phyloP scores from a whole-genome alignment of 2,797 vertebrate species.

The Danio aesculapii region DNA sequence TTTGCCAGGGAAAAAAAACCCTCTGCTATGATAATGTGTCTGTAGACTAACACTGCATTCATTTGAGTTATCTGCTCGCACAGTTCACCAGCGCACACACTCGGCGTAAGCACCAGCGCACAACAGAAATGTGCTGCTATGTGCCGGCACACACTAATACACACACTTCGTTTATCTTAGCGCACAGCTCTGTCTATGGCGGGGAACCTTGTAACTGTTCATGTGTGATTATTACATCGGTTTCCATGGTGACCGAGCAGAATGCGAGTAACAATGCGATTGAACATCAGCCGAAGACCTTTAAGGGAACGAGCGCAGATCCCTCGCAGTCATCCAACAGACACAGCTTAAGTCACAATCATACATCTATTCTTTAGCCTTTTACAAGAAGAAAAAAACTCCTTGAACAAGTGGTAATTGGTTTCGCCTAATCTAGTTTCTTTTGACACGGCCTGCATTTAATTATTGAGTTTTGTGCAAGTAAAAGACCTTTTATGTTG shows the following conservation, averaged over 20 bases:
- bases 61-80: slow-evolving; percentile 36
- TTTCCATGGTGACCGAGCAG: slow-evolving; percentile 63
- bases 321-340: slow-evolving; percentile 51
- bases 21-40: slow-evolving; percentile 32
- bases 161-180: slow-evolving; percentile 39
- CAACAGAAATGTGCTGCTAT: slow-evolving; percentile 10
- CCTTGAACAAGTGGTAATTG: slow-evolving; percentile 67
- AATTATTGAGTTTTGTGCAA: slow-evolving; percentile 61
- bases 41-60: slow-evolving; percentile 36
- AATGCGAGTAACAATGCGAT: slow-evolving; percentile 58
- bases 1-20: slow-evolving; percentile 20
- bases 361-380: slow-evolving; percentile 62
- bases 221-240: slow-evolving; percentile 64
- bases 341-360: slow-evolving; percentile 64
- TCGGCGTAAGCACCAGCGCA: neutral
- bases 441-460: slow-evolving; percentile 64
- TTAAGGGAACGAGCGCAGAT: slow-evolving; percentile 58
- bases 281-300: slow-evolving; percentile 61
- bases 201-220: slow-evolving; percentile 61
- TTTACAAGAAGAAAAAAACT: slow-evolving; percentile 47
- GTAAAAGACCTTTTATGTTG: slow-evolving; percentile 56
- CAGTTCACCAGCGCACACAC: slow-evolving; percentile 21
- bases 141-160: slow-evolving; percentile 27
- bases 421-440: slow-evolving; percentile 64
- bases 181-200: slow-evolving; percentile 49